These are phyloP conservation scores for Tyria jacobaeae DNA, from an alignment of 2,888 invertebrate species.

Conservation along the genomic window DNA sequence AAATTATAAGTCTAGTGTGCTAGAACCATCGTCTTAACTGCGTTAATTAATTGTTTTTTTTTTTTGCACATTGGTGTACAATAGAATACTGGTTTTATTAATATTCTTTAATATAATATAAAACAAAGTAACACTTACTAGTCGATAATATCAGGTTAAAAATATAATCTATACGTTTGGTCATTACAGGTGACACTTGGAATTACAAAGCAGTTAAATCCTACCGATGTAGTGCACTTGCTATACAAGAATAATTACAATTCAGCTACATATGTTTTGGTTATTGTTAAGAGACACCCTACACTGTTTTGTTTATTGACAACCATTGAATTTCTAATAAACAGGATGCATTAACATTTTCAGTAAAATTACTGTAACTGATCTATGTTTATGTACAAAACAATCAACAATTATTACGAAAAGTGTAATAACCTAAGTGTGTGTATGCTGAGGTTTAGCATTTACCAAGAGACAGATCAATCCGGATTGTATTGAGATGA, in stretches of 20 bases:
- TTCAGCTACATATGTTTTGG: neutral
- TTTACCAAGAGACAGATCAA: too few relatives aligned
- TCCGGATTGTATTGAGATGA: neutral
- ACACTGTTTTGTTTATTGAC: neutral
- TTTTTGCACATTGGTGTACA: too few relatives aligned
- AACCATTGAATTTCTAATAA: constrained; percentile 1
- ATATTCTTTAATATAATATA: too few relatives aligned
- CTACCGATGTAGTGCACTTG: neutral
- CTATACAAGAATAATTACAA: neutral
- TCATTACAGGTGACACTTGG: neutral
- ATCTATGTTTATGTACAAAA: neutral
- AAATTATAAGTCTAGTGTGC: too few relatives aligned
- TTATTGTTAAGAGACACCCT: constrained; percentile 1
- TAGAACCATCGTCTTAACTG: neutral
- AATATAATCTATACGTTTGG: neutral
- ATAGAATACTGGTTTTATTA: too few relatives aligned
- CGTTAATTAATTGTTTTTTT: neutral
- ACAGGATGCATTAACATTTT: constrained; percentile 7
- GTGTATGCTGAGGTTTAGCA: too few relatives aligned
- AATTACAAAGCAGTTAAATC: neutral
- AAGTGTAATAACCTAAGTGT: too few relatives aligned
- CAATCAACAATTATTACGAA: neutral
- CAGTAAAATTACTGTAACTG: neutral
- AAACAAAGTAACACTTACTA: constrained; percentile 2
- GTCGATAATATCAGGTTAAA: constrained; percentile 1